Evolutionary conservation across 2,113 vertebrate genomes (phyloP), one percentile per base, ranked within the genome.

Genomic region (Nematolebias whitei): DNA sequence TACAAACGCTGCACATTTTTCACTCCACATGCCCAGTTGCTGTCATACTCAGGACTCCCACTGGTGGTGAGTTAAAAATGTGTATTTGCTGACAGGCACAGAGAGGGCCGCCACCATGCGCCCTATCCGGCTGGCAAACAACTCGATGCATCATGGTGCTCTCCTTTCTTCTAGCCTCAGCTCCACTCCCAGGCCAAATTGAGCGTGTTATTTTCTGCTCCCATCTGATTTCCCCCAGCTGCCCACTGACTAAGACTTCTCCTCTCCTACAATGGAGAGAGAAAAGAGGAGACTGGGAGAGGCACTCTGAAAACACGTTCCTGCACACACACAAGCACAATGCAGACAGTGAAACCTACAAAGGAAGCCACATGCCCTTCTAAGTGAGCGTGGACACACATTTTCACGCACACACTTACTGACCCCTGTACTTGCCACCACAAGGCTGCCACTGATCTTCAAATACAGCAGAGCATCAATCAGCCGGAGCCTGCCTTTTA

Each of bases 401-500:
- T 52, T 52, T 79, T 66, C 67, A 74, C 74, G 61, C 53, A 72
- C 22, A 71, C 62, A 81, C 89, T 68, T 76, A 76, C 84, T 95
- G 93, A 95, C 94, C 94, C 91, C 84, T 77, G 89, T 77, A 90
- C 92, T 90, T 92, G 92, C 91, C 73, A 87, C 90, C 87, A 92
- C 91, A 93, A 94, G 93, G 91, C 93, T 93, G 89, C 68, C 91
- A 94, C 93, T 94, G 93, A 95, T 95, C 94, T 95, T 96, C 94
- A 96, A 93, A 96, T 94, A 93, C 92, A 88, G 94, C 89, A 90
- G 90, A 93, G 90, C 93, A 96, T 96, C 95, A 95, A 94, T 96
- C 94, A 96, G 91, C 91, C 86, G 74, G 87, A 83, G 92, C 88
- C 86, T 89, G 92, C 91, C 92, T 93, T 95, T 96, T 95, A 93